Evolutionary conservation across 2,797 vertebrate species (phyloP).

Genomic region (Ibycter americanus): DNA sequence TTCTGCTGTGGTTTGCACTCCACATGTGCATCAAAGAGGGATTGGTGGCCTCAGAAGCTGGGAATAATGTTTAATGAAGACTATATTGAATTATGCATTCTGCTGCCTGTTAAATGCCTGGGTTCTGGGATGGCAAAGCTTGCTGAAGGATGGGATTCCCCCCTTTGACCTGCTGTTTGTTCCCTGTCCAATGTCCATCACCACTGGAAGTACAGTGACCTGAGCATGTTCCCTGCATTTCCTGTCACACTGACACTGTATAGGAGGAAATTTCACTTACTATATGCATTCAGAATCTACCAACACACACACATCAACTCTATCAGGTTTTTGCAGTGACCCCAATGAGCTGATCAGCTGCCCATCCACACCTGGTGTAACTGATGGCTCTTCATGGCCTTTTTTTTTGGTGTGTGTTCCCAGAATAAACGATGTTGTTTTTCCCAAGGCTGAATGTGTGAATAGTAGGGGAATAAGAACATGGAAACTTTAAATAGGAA

Average conservation of each 20-base stretch:
- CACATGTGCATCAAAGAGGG: background rate
- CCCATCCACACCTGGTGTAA: background rate
- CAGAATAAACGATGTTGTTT: background rate
- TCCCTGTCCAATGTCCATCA: background rate
- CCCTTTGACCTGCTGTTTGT: background rate
- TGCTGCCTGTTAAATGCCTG: background rate
- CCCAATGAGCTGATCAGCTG: background rate
- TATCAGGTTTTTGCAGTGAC: background rate
- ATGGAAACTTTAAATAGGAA: background rate
- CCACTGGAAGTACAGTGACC: background rate
- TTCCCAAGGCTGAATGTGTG: background rate
- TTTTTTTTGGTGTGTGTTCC: background rate
- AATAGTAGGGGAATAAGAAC: background rate
- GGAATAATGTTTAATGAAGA: background rate
- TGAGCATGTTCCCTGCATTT: background rate
- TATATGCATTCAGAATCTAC: background rate
- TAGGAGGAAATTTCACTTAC: background rate
- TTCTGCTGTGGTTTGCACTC: background rate
- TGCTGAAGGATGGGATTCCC: background rate
- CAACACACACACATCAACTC: background rate
- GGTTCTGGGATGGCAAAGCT: background rate
- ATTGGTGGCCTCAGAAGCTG: background rate
- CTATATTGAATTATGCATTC: rapidly evolving
- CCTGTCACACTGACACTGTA: rapidly evolving
- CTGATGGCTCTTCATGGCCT: background rate